Conservation (phyloP, 2,113 vertebrate genomes). For the Corythoichthys haematopterus region DNA sequence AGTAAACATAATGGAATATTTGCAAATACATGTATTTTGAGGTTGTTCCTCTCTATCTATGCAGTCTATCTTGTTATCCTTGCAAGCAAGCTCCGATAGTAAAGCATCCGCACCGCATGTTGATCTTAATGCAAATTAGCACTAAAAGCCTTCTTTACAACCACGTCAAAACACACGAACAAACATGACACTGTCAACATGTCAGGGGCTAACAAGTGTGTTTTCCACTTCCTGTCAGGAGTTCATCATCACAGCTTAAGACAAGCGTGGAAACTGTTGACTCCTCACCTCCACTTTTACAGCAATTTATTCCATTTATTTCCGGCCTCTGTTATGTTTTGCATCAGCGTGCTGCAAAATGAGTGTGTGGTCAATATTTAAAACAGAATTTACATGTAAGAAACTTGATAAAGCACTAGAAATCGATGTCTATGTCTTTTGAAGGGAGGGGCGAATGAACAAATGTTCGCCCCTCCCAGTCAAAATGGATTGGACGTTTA, state of each 20-base stretch:
- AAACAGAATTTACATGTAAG: too few species aligned
- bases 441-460: too few species aligned
- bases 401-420: too few species aligned
- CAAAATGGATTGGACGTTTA: too few species aligned
- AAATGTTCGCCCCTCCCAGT: too few species aligned
- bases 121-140: constrained; percentile 10
- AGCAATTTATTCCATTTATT: background rate
- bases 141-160: constrained; percentile 30
- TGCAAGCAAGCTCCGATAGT: too few species aligned
- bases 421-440: too few species aligned
- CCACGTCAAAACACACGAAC: constrained; percentile 37
- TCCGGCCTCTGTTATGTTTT: background rate
- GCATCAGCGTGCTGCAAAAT: background rate
- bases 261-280: constrained; percentile 38
- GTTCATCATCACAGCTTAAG: constrained; percentile 26
- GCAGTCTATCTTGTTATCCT: too few species aligned
- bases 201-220: constrained; percentile 19
- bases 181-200: constrained; percentile 22
- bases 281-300: constrained; percentile 18
- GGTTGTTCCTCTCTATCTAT: background rate
- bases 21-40: background rate
- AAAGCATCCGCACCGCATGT: background rate
- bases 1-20: background rate
- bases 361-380: background rate
- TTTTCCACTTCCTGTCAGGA: constrained; percentile 22